phyloP scores from a whole-genome alignment of 2,797 vertebrate genomes.

The Helicolenus hilgendorfi region DNA sequence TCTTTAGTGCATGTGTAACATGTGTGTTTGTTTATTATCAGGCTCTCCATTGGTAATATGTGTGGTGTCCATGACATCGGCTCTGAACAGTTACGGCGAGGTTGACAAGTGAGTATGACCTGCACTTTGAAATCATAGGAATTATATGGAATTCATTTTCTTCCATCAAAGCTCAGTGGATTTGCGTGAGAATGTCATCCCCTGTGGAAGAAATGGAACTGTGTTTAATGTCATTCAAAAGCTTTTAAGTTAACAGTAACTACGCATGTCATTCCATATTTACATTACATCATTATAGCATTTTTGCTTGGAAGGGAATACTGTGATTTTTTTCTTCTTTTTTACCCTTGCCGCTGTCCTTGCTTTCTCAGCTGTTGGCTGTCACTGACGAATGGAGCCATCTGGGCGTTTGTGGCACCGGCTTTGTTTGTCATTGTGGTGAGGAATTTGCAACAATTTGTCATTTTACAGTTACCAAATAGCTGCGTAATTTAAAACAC shows the following conservation, averaged over 20 bases:
- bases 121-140: not conserved
- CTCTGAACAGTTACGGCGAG: constrained; percentile 94
- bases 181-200: constrained; percentile 58
- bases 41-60: constrained; percentile 95
- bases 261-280: constrained; percentile 28
- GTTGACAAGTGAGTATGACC: constrained; percentile 92
- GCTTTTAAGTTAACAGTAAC: constrained; percentile 14
- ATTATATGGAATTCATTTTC: constrained; percentile 6
- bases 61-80: constrained; percentile 91
- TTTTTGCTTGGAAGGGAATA: not conserved
- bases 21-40: constrained; percentile 68
- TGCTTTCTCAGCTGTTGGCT: constrained; percentile 95
- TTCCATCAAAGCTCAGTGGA: not conserved
- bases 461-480: not conserved
- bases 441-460: constrained; percentile 54
- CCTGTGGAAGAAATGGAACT: constrained; percentile 25
- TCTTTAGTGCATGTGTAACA: constrained; percentile 21
- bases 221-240: constrained; percentile 21
- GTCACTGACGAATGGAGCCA: constrained; percentile 93
- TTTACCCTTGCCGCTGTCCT: constrained; percentile 6
- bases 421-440: constrained; percentile 97
- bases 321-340: not conserved
- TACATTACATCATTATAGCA: constrained; percentile 8
- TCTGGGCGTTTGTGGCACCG: constrained; percentile 98
- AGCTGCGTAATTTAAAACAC: not conserved